Evolutionary conservation across 2,888 invertebrate genomes (phyloP).

Genomic region (Dynastes tityus): DNA sequence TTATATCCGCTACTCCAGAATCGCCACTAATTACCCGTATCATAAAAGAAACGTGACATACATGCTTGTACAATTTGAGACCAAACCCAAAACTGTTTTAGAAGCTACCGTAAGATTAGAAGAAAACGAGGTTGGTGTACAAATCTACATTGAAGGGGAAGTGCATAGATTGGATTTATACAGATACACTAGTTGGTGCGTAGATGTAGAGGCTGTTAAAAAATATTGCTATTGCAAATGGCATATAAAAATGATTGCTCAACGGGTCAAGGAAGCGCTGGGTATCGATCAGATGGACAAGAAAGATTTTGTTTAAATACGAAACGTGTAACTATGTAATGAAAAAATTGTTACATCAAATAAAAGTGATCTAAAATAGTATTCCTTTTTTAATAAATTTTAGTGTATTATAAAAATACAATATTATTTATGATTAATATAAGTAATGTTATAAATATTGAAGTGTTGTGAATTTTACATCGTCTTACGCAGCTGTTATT

Average conservation of each 20-base stretch:
- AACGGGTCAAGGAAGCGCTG: neutral
- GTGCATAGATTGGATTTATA: conserved; percentile 77
- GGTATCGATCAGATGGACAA: neutral
- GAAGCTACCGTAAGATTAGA: conserved; percentile 34
- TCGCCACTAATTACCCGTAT: conserved; percentile 5
- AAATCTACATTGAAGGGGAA: conserved; percentile 73
- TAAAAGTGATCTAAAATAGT: too few relatives aligned
- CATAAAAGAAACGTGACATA: conserved; percentile 9
- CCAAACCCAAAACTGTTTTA: conserved; percentile 20
- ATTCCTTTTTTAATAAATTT: too few relatives aligned
- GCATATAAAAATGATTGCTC: neutral
- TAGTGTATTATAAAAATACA: too few relatives aligned
- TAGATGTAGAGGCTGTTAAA: conserved; percentile 70
- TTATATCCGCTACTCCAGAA: conserved; percentile 19
- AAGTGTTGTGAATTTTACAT: too few relatives aligned
- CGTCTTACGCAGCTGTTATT: too few relatives aligned
- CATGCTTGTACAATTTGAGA: conserved; percentile 32
- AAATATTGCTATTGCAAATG: conserved; percentile 74
- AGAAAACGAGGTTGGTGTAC: neutral
- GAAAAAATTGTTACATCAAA: too few relatives aligned
- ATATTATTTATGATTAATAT: too few relatives aligned
- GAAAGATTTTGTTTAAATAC: neutral
- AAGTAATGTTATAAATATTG: too few relatives aligned
- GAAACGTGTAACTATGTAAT: neutral
- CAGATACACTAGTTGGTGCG: conserved; percentile 72